phyloP scores from a whole-genome alignment of 1,140 invertebrate species.

The Ridgeia piscesae region DNA sequence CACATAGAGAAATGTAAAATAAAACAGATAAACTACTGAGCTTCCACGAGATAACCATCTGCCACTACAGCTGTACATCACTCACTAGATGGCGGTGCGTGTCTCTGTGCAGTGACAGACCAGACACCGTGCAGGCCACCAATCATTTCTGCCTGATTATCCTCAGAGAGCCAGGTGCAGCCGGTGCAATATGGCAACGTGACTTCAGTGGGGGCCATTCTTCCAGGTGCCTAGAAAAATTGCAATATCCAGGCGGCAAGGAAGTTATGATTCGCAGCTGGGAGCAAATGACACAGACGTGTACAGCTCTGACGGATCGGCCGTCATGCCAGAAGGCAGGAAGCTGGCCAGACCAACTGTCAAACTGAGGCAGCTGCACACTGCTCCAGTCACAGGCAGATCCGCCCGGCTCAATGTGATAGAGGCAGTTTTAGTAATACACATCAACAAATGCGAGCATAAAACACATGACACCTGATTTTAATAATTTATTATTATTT shows the following conservation, averaged over 20 bases:
- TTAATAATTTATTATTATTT: too few relatives aligned
- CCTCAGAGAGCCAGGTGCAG: not conserved
- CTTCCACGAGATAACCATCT: not conserved
- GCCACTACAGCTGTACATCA: not conserved
- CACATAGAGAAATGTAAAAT: too few relatives aligned
- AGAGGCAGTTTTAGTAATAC: too few relatives aligned
- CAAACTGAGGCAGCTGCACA: not conserved
- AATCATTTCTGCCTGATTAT: not conserved
- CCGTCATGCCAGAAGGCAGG: not conserved
- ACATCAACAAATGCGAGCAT: too few relatives aligned
- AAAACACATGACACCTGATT: too few relatives aligned
- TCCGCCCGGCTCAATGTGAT: too few relatives aligned
- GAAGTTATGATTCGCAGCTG: not conserved
- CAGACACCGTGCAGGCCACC: not conserved
- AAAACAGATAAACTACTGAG: too few relatives aligned
- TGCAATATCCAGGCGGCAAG: not conserved
- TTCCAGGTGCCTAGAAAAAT: not conserved
- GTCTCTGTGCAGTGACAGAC: not conserved
- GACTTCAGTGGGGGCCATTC: not conserved
- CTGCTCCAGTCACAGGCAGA: too few relatives aligned
- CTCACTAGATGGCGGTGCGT: not conserved
- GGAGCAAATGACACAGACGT: not conserved
- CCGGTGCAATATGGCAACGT: not conserved
- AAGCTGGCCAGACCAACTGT: not conserved
- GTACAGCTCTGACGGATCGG: not conserved